phyloP scores from a whole-genome alignment of 2,797 vertebrate genomes.

The Jordanella pulchra region DNA sequence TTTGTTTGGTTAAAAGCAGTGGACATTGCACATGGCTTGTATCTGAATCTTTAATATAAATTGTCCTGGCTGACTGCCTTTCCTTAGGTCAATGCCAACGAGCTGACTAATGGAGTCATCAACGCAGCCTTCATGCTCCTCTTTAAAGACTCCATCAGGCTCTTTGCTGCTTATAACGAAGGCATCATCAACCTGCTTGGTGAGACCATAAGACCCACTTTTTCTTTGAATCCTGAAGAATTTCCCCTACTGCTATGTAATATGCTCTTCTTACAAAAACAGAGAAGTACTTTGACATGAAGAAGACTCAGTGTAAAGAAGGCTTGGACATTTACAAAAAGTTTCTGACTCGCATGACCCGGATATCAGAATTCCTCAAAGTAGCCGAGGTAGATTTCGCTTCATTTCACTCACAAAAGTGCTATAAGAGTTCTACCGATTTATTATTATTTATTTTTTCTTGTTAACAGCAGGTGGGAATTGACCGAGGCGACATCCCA shows the following conservation, averaged over 20 bases:
- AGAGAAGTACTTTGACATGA: conserved; percentile 99
- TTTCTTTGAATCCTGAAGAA: not conserved
- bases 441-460: not conserved
- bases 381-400: conserved; percentile 91
- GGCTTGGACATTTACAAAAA: conserved; percentile 99
- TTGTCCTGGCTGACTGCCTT: conserved; percentile 43
- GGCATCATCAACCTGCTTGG: conserved; percentile 99
- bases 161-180: conserved; percentile 99
- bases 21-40: conserved; percentile 14
- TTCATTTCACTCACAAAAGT: not conserved
- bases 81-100: conserved; percentile 96
- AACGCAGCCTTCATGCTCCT: conserved; percentile 99
- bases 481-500: conserved; percentile 98
- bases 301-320: conserved; percentile 99
- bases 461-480: conserved; percentile 93
- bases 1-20: conserved; percentile 9
- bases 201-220: conserved; percentile 64
- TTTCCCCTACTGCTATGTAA: not conserved
- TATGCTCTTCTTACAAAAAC: conserved; percentile 19
- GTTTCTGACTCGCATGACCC: conserved; percentile 98
- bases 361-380: conserved; percentile 99
- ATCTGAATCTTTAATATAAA: conserved; percentile 34
- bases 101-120: conserved; percentile 99
- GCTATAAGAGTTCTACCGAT: not conserved
- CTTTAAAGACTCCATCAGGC: conserved; percentile 99